Conservation (phyloP, 2,888 invertebrate species). For the Minunthozetes semirufus region DNA sequence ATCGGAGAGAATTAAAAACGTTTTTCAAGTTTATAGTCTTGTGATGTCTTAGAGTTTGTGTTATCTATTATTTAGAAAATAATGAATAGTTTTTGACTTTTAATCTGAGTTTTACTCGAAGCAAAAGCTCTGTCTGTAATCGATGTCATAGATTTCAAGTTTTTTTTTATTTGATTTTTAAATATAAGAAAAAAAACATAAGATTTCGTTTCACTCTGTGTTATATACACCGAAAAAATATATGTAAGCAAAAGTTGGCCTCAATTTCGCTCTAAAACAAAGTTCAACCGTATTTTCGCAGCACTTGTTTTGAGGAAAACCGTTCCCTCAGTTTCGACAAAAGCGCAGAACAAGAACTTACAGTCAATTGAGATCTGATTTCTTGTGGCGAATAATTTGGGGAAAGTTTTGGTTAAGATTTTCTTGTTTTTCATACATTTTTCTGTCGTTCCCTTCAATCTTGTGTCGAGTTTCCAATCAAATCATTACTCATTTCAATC, state of each 20-base stretch:
- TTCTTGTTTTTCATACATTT: not conserved
- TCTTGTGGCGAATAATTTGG: not conserved
- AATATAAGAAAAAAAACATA: not conserved
- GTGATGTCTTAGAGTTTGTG: no score
- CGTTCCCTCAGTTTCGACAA: not conserved
- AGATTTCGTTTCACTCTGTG: not conserved
- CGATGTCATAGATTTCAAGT: not conserved
- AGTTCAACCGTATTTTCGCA: constrained; percentile 20
- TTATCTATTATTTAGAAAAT: no score
- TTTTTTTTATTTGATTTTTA: not conserved
- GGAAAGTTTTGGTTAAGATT: not conserved
- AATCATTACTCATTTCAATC: not conserved
- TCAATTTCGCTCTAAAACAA: constrained; percentile 13
- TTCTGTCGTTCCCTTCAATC: not conserved
- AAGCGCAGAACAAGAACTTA: no score
- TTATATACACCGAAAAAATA: not conserved
- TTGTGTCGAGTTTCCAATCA: not conserved
- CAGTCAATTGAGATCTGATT: not conserved
- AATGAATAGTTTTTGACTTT: no score
- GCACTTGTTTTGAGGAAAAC: constrained; percentile 2
- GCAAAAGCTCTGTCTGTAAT: not conserved
- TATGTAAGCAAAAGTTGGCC: not conserved
- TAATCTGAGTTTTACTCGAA: not conserved
- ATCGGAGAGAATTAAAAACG: no score
- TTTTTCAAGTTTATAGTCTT: no score